These are phyloP conservation scores for Telmatherina bonti DNA, from an alignment of 2,797 vertebrate genomes.

Conservation along the genomic window DNA sequence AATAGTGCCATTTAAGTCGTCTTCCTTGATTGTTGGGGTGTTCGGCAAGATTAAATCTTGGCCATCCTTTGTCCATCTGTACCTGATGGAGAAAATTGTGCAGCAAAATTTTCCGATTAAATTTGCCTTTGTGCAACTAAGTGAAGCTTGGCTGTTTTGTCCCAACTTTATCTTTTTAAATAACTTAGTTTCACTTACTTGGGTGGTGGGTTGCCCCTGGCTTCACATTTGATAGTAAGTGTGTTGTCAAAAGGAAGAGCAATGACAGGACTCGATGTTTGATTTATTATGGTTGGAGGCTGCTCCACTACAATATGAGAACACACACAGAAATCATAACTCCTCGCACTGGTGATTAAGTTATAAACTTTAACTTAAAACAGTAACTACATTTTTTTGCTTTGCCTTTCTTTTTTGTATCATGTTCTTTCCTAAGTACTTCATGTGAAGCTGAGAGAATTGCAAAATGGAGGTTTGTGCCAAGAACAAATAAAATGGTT, in stretches of 20 bases:
- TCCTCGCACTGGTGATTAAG: not conserved
- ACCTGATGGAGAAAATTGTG: slow-evolving; percentile 80
- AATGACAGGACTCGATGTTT: slow-evolving; percentile 83
- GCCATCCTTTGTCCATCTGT: slow-evolving; percentile 92
- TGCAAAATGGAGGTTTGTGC: not conserved
- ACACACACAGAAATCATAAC: slow-evolving; percentile 20
- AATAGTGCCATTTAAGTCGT: slow-evolving; percentile 85
- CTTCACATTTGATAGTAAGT: slow-evolving; percentile 89
- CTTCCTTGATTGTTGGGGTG: slow-evolving; percentile 70
- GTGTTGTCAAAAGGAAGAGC: slow-evolving; percentile 88
- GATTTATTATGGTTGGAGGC: slow-evolving; percentile 89
- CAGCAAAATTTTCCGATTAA: not conserved
- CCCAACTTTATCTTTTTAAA: not conserved
- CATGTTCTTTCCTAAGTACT: not conserved
- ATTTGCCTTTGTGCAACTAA: not conserved
- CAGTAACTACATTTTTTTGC: not conserved
- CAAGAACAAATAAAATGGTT: not conserved
- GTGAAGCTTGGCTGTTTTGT: not conserved
- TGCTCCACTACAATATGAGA: slow-evolving; percentile 86
- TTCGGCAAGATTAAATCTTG: slow-evolving; percentile 81
- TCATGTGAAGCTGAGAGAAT: not conserved
- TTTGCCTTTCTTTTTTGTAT: slow-evolving; percentile 4
- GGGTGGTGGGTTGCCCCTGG: slow-evolving; percentile 91
- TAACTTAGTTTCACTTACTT: slow-evolving; percentile 82
- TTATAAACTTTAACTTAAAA: not conserved